These are phyloP conservation scores for Spheniscus mendiculus DNA, from an alignment of 2,113 vertebrate genomes.

Conservation along the genomic window DNA sequence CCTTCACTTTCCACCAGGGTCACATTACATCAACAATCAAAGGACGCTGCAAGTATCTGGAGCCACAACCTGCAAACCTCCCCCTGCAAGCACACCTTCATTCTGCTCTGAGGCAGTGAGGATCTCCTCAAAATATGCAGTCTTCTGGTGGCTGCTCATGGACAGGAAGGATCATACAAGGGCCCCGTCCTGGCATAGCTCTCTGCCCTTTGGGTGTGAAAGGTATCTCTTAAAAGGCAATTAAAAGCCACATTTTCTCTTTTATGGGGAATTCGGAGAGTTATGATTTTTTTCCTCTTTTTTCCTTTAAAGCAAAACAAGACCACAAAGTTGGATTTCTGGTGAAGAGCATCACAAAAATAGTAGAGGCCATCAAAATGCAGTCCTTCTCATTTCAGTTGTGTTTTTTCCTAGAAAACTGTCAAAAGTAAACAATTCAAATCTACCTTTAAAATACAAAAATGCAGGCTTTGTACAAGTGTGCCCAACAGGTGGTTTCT, in stretches of 20 bases:
- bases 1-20: not conserved
- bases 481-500: not conserved
- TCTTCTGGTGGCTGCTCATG: not conserved
- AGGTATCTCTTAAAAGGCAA: not conserved
- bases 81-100: not conserved
- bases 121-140: not conserved
- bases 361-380: not conserved
- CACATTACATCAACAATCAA: not conserved
- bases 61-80: not conserved
- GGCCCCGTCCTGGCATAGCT: not conserved
- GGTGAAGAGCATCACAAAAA: not conserved
- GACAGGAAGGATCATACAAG: not conserved
- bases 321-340: not conserved
- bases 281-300: not conserved
- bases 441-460: not conserved
- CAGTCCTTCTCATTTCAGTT: not conserved
- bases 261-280: not conserved
- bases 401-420: not conserved
- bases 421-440: not conserved
- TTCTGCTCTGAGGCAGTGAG: not conserved
- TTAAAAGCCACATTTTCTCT: not conserved
- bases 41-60: not conserved
- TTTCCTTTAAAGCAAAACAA: not conserved
- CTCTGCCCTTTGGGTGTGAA: not conserved
- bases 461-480: not conserved